Evolutionary conservation across 2,113 vertebrate genomes (phyloP).

Genomic region (Cheirogaleus medius): DNA sequence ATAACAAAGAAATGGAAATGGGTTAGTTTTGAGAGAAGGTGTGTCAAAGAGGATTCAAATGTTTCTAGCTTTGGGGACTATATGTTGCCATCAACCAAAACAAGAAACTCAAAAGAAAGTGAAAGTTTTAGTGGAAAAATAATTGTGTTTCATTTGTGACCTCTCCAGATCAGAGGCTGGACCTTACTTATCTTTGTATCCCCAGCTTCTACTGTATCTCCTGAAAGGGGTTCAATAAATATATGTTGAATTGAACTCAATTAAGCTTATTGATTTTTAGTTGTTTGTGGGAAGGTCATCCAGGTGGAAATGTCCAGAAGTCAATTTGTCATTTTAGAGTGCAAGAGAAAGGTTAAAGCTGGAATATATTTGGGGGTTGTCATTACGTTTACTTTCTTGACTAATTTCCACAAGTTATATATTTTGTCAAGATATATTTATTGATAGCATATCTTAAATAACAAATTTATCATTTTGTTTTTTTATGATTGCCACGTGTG

Average conservation of each 20-base stretch:
- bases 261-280: constrained; percentile 56
- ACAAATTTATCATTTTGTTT: neutral
- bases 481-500: neutral
- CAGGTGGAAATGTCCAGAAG: constrained; percentile 56
- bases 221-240: constrained; percentile 51
- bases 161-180: neutral
- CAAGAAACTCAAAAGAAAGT: neutral
- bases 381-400: neutral
- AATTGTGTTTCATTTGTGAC: neutral
- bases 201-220: neutral
- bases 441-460: neutral
- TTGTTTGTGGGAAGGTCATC: constrained; percentile 60
- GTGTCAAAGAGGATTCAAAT: neutral
- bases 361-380: neutral
- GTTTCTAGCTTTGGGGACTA: neutral
- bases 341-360: constrained; percentile 50
- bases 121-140: neutral
- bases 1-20: neutral
- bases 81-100: neutral
- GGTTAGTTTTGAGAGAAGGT: neutral
- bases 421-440: neutral
- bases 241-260: constrained; percentile 62
- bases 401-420: neutral
- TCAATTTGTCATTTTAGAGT: constrained; percentile 56
- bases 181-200: constrained; percentile 6